Percentiles rank a stretch among this genome's conserved stretches.
Evolutionary conservation across 2,888 invertebrate genomes (phyloP).

Genomic region (Crematogaster levior): DNA sequence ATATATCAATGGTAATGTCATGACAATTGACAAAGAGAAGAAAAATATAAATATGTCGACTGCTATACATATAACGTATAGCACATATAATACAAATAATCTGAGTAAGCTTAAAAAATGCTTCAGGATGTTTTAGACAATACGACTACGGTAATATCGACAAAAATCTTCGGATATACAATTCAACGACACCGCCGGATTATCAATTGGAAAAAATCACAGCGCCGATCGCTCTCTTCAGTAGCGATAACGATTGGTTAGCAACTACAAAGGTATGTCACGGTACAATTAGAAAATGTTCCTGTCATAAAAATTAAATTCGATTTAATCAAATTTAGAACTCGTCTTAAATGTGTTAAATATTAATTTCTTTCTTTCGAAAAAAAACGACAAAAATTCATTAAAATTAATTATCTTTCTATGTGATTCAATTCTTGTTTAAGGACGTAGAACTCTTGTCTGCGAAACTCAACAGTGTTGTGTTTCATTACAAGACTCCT

Average conservation of each 20-base stretch:
- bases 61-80: not conserved
- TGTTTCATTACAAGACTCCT: conserved; percentile 76
- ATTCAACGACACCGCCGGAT: conserved; percentile 79
- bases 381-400: not conserved
- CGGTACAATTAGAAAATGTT: conserved; percentile 58
- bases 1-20: conserved; percentile 77
- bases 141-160: conserved; percentile 79
- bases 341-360: not conserved
- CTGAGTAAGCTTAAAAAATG: conserved; percentile 1
- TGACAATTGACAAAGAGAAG: not conserved
- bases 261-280: conserved; percentile 78
- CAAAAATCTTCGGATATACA: conserved; percentile 78
- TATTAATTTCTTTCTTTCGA: not conserved
- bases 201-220: conserved; percentile 79
- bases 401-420: not conserved
- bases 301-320: not conserved
- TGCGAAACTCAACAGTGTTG: conserved; percentile 68
- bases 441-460: conserved; percentile 60
- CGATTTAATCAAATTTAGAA: not conserved
- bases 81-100: not conserved
- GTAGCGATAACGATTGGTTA: conserved; percentile 80
- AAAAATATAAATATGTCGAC: not conserved
- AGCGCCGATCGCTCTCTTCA: conserved; percentile 80
- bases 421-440: conserved; percentile 13
- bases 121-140: conserved; percentile 78